Evolutionary conservation across 2,888 invertebrate species (phyloP).

Genomic region (Drosophila atripex): DNA sequence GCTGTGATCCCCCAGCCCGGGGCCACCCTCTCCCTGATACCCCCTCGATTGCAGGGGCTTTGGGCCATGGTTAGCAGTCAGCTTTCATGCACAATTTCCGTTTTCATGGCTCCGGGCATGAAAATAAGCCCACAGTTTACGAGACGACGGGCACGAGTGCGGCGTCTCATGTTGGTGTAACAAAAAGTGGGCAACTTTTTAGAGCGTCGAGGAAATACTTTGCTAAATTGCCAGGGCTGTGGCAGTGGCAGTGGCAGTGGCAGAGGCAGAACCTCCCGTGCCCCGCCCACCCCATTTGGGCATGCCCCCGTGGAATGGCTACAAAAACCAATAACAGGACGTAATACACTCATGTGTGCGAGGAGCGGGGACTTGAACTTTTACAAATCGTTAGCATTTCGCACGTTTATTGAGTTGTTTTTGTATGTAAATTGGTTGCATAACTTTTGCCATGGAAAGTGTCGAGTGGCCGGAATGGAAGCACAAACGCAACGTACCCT

Average conservation of each 20-base stretch:
- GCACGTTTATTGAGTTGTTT: slow-evolving; percentile 80
- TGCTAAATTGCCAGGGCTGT: slow-evolving; percentile 73
- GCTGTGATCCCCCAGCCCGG: slow-evolving; percentile 22
- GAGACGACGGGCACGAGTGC: slow-evolving; percentile 19
- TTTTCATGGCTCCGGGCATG: slow-evolving; percentile 56
- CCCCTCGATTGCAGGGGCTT: background rate
- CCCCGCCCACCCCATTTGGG: slow-evolving; percentile 2
- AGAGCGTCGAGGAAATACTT: slow-evolving; percentile 73
- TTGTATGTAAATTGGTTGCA: slow-evolving; percentile 77
- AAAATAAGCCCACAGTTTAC: slow-evolving; percentile 72
- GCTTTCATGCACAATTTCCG: slow-evolving; percentile 76
- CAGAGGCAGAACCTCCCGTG: slow-evolving; percentile 2
- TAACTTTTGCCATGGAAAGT: slow-evolving; percentile 71
- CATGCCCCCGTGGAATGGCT: slow-evolving; percentile 41
- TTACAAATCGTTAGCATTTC: slow-evolving; percentile 80
- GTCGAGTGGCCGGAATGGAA: slow-evolving; percentile 62
- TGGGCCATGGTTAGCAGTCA: slow-evolving; percentile 8
- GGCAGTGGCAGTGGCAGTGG: slow-evolving; percentile 3
- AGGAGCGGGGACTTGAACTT: slow-evolving; percentile 56
- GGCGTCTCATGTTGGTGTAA: slow-evolving; percentile 48
- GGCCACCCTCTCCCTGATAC: too few species aligned
- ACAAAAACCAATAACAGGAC: slow-evolving; percentile 53
- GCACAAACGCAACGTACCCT: slow-evolving; percentile 39
- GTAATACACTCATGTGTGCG: slow-evolving; percentile 42
- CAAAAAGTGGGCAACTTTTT: slow-evolving; percentile 75